Conservation (phyloP, 2,797 vertebrate genomes). For the Delichon dasypus region DNA sequence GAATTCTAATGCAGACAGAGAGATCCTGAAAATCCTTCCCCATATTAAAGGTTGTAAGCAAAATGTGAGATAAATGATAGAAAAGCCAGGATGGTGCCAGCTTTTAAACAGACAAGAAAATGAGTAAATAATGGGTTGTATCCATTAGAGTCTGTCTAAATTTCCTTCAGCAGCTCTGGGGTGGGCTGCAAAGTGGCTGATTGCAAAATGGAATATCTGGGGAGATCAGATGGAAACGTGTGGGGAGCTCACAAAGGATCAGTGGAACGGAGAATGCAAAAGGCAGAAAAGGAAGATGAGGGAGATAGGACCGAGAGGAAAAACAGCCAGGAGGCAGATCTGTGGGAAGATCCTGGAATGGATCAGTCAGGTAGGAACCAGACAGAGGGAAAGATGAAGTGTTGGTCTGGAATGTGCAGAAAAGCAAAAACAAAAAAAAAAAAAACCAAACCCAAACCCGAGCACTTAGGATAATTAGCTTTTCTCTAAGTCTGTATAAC, state of each 20-base stretch:
- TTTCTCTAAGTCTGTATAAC: background rate
- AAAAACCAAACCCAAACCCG: background rate
- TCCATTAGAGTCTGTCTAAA: background rate
- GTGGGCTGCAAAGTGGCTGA: conserved; percentile 43
- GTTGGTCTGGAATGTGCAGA: conserved; percentile 54
- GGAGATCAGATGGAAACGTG: conserved; percentile 23
- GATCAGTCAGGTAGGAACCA: conserved; percentile 39
- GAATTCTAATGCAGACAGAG: background rate
- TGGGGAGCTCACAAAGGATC: background rate
- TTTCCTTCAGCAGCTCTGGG: conserved; percentile 45
- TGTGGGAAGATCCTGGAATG: conserved; percentile 31
- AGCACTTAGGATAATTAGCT: conserved; percentile 16
- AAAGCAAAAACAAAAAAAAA: background rate
- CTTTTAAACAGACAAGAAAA: conserved; percentile 23
- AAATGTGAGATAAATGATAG: background rate
- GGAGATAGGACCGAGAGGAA: conserved; percentile 13
- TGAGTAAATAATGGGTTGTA: background rate
- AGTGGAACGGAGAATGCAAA: background rate
- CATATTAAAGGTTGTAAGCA: background rate
- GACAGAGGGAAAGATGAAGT: conserved; percentile 20
- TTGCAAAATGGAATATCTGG: background rate
- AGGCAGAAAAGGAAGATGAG: conserved; percentile 1
- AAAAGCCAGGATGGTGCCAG: background rate
- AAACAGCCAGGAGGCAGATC: conserved; percentile 12
- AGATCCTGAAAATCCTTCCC: background rate